A percentile compares a stretch with the other conserved stretches of the same genome.
phyloP scores from a whole-genome alignment of 2,113 vertebrate genomes.

The Pseudorasbora parva region DNA sequence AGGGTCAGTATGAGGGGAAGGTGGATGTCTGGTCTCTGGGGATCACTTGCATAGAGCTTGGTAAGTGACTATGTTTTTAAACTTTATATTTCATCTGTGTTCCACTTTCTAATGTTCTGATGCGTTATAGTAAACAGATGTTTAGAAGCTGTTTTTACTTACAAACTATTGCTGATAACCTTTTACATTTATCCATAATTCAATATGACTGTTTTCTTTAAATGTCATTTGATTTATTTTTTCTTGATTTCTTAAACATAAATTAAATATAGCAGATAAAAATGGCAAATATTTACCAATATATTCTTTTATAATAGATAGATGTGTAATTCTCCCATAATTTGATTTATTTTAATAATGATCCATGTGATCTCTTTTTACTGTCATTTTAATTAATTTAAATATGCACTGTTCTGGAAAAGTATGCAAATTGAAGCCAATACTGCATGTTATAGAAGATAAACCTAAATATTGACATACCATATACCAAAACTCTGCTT shows the following conservation, averaged over 20 bases:
- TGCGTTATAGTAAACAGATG: not conserved
- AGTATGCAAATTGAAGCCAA: no score
- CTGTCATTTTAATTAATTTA: no score
- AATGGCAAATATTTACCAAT: not conserved
- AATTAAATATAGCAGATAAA: not conserved
- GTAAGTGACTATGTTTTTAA: constrained; percentile 73
- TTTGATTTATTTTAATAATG: no score
- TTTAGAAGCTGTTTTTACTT: not conserved
- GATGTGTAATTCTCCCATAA: not conserved
- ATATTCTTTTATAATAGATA: not conserved
- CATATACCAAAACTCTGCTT: no score
- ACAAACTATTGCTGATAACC: no score
- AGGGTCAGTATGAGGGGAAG: constrained; percentile 97
- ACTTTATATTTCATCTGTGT: not conserved
- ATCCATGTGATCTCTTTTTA: no score
- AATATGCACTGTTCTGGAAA: no score
- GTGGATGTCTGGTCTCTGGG: constrained; percentile 98
- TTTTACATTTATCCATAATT: not conserved
- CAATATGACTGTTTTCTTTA: not conserved
- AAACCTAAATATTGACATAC: no score
- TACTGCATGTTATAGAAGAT: no score
- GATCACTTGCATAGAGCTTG: constrained; percentile 98
- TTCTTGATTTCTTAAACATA: not conserved
- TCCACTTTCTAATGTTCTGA: not conserved
- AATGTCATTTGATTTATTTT: not conserved